A percentile compares a stretch with the other conserved stretches of the same genome.
Conservation (phyloP, 2,888 invertebrate genomes). For the Heliconius hortense region DNA sequence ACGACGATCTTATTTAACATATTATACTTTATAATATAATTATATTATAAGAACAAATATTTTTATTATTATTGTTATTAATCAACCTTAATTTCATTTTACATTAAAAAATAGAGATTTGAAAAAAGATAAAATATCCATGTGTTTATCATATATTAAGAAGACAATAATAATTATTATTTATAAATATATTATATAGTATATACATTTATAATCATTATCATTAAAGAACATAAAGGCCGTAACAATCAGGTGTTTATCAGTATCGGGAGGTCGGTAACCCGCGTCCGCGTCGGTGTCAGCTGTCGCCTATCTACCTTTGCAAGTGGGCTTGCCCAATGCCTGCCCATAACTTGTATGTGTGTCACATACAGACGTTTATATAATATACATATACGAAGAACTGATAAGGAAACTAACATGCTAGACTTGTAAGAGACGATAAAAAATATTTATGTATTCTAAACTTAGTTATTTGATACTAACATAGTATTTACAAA, state of each 20-base stretch:
- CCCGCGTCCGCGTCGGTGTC: conserved; percentile 40
- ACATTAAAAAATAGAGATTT: neutral
- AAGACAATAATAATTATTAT: neutral
- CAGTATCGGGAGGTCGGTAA: conserved; percentile 41
- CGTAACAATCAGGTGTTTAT: conserved; percentile 44
- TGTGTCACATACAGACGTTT: neutral
- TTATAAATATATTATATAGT: neutral
- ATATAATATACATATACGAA: neutral
- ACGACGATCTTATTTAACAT: no score
- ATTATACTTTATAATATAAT: no score
- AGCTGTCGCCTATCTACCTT: conserved; percentile 29
- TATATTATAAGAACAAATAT: no score
- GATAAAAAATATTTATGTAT: neutral
- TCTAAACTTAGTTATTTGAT: neutral
- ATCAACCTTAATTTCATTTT: neutral
- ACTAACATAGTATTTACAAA: no score
- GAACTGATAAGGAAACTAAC: neutral
- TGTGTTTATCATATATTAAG: neutral
- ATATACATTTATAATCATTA: conserved; percentile 3
- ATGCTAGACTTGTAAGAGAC: conserved; percentile 5
- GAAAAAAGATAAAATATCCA: neutral
- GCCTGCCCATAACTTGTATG: neutral
- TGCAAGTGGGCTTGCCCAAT: conserved; percentile 14
- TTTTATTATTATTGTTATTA: neutral
- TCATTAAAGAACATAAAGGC: neutral